Evolutionary conservation across 2,797 vertebrate genomes (phyloP).

Genomic region (Salmo trutta): DNA sequence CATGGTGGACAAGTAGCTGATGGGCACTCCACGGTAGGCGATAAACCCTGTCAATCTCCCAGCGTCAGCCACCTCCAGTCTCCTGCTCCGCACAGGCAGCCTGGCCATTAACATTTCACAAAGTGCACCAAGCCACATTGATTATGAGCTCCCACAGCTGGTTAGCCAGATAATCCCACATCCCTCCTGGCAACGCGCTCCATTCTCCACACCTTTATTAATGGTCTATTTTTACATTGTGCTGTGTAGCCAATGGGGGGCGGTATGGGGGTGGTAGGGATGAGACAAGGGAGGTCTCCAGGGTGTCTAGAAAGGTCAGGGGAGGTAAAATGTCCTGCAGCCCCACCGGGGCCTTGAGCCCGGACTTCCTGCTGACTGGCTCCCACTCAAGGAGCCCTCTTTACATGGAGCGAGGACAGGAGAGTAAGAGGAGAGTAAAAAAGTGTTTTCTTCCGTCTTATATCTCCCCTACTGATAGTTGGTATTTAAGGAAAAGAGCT

Average conservation of each 20-base stretch:
- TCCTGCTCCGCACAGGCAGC: constrained; percentile 7
- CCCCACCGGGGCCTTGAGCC: constrained; percentile 14
- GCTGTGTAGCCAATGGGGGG: constrained; percentile 9
- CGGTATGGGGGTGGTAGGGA: neutral
- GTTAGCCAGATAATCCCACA: constrained; percentile 52
- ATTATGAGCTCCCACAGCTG: constrained; percentile 64
- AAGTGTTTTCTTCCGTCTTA: constrained; percentile 16
- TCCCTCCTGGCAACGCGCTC: constrained; percentile 38
- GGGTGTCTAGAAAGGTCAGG: constrained; percentile 10
- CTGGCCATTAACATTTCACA: constrained; percentile 67
- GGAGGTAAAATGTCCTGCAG: constrained; percentile 3
- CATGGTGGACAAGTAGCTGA: constrained; percentile 60
- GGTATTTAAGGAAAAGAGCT: constrained; percentile 22
- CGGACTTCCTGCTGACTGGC: constrained; percentile 45
- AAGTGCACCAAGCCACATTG: constrained; percentile 44
- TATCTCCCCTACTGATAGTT: constrained; percentile 20
- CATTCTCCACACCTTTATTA: constrained; percentile 32
- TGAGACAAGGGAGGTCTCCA: neutral
- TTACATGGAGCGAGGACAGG: constrained; percentile 4
- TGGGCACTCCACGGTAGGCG: constrained; percentile 48
- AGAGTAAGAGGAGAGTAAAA: constrained; percentile 27
- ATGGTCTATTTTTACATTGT: constrained; percentile 20
- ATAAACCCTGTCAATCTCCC: constrained; percentile 70
- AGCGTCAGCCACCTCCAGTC: constrained; percentile 19
- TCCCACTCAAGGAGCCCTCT: constrained; percentile 47